Evolutionary conservation across 2,113 vertebrate genomes (phyloP).

Genomic region (Takifugu flavidus): DNA sequence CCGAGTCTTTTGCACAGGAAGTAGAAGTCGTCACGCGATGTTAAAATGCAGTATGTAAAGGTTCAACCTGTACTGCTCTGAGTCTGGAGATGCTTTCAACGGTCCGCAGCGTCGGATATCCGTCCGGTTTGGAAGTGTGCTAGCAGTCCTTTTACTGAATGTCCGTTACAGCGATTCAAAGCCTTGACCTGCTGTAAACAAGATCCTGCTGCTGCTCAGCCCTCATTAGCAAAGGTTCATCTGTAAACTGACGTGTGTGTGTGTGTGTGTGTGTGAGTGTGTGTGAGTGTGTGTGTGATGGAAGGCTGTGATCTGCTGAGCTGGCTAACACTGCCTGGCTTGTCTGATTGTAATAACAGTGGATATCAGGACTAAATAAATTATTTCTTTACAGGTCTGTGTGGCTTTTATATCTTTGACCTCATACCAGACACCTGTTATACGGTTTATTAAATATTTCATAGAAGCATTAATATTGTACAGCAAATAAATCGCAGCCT

Average conservation of each 20-base stretch:
- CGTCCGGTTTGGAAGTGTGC: conserved; percentile 25
- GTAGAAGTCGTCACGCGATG: too few species aligned
- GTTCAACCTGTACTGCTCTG: conserved; percentile 26
- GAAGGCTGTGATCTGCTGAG: conserved; percentile 12
- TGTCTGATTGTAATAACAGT: conserved; percentile 40
- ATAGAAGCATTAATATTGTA: conserved; percentile 38
- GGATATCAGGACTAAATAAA: conserved; percentile 62
- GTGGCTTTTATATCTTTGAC: conserved; percentile 1
- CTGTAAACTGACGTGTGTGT: too few species aligned
- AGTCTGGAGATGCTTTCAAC: conserved; percentile 13
- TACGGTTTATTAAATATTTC: conserved; percentile 54
- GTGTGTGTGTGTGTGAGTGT: not conserved
- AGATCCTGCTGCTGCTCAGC: too few species aligned
- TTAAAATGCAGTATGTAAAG: conserved; percentile 4
- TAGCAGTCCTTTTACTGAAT: conserved; percentile 36
- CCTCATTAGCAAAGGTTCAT: too few species aligned
- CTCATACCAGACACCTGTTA: conserved; percentile 8
- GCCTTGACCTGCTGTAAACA: conserved; percentile 25
- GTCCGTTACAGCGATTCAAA: conserved; percentile 31
- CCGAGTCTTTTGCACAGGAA: too few species aligned
- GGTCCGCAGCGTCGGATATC: not conserved
- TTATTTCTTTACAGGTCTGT: conserved; percentile 59
- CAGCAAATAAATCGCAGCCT: conserved; percentile 22
- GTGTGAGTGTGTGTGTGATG: conserved; percentile 7
- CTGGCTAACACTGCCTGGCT: conserved; percentile 17